Base-by-base conservation (phyloP, 2,113 vertebrate genomes). In the Sinocyclocheilus anophthalmus region DNA sequence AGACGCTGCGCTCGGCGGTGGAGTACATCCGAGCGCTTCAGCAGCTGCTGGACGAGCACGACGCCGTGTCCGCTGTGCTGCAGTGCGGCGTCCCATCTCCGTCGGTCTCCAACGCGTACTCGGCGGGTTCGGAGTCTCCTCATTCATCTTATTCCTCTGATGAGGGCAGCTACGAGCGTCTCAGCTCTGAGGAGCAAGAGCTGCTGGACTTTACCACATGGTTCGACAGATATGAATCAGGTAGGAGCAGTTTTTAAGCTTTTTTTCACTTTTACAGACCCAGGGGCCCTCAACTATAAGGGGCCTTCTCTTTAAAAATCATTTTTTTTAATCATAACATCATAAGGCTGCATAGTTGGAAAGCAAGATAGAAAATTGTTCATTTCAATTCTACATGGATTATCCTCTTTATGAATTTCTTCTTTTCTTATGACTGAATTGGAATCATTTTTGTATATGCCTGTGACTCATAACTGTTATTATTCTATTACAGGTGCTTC, bases 1-100 rank as follows among this genome's bases (percentile, higher is more conserved):
- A 48, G 11, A 48, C 45, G 2, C 45, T 48, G 45, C 45, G 45
- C 85, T 96, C 96, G 1, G 96, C 96, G 4, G 96, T 95, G 81
- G 94, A 96, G 90, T 97, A 97, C 90, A 97, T 97, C 90, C 94
- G 95, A 6, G 96, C 96, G 24, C 87, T 97, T 88, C 96, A 97
- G 92, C 88, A 92, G 76, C 94, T 96, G 53, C 92, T 97, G 61
- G 94, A 95, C 63, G 95, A 96, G 86, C 95, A 96, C 90, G 95
- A 96, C 82, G 90, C 92, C 1, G 91, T 93, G 88, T 88, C 92
- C 22, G 88, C 93, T 11, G 94, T 93, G 18, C 90, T 96, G 88
- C 90, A 90, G 0, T 91, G 89, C 84, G 92, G 92, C 14, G 85
- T 93, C 70, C 86, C 90, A 85, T 93, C 88, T 4, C 89, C 92